Evolutionary conservation across 2,113 vertebrate genomes (phyloP), one percentile per base, ranked within the genome.

Genomic region (Bujurquina vittata): DNA sequence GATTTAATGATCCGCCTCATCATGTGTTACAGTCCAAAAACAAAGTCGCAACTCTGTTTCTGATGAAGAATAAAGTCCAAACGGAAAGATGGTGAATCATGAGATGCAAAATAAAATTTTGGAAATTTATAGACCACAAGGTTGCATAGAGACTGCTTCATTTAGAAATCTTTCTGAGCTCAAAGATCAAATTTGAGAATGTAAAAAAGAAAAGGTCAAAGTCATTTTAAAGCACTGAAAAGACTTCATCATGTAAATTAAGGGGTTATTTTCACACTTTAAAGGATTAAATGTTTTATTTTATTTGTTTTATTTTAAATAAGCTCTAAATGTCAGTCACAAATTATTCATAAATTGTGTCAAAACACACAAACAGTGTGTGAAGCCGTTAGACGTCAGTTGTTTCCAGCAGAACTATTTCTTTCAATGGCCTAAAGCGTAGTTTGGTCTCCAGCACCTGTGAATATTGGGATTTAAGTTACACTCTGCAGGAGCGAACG

Each of bases 1-100:
- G 43, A 72, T 81, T 46, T 40, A 22, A 77, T 60, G 1, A 80
- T 82, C 6, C 0, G 15, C 33, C 55, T 77, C 57, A 69, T 87
- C 80, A 87, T 77, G 62, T 72, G 82, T 86, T 85, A 43, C 2
- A 15, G 55, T 31, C 33, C 26, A 11, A 54, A 17, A 46, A 7
- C 11, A 78, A 22, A 57, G 35, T 60, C 82, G 33, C 15, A 22
- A n/a, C 54, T 75, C 8, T 77, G 46, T 37, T 35, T 62, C 15
- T 20, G 20, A 55, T 22, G 17, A 29, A 26, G 15, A 58, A 10
- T n/a, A 54, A 84, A 63, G 49, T 2, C 2, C n/a, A 49, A 26
- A 26, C 26, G 37, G 4, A 65, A 37, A 74, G 43, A 22, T 4
- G 10, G 10, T 33, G 17, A 10, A 67, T 89, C 87, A 89, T 18